Evolutionary conservation across 2,888 invertebrate species (phyloP), one percentile per base, ranked within the genome.

Genomic region (Drosophila anceps): DNA sequence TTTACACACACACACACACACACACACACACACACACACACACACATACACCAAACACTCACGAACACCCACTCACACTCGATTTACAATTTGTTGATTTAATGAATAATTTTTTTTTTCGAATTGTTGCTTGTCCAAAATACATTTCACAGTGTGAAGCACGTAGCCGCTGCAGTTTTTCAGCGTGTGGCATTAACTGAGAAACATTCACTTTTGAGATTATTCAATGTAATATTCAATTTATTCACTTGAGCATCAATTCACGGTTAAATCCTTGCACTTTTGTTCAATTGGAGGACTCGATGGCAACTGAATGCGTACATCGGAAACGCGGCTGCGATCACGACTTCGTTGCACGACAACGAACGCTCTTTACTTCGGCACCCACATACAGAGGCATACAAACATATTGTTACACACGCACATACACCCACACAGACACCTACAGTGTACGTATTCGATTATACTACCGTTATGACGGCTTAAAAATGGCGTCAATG

Each of bases 391-490:
- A 54, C 48, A 12, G 7, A 15, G 1, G 0, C 27, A 44, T 50
- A 62, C 46, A 62, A 44, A 48, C 43, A 44, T 37, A 51, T 43
- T 27, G 54, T 27, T 41, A 51, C 48, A 31, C 41, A 58, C 18
- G 33, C 27, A 27, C 46, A 62, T 9, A 39, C 61, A 31, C 37
- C 33, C 41, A 61, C 35, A 29, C 48, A 44, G 15, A 48, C 18
- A 44, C 50, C 54, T 58, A 24, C 43, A 44, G 29, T 48, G 54
- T 37, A 68, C 54, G 66, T 67, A 48, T 59, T 60, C 44, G 39
- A 61, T 53, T 59, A 63, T 88, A 84, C 60, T 88, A 88, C 85
- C 90, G 90, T 86, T 82, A 82, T 71, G 61, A 50, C 50, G 63
- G 64, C 39, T 61, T 54, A 15, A 69, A 81, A 68, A 76, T 76